Conservation (phyloP, 2,113 vertebrate species). For the Oceanodroma tethys region DNA sequence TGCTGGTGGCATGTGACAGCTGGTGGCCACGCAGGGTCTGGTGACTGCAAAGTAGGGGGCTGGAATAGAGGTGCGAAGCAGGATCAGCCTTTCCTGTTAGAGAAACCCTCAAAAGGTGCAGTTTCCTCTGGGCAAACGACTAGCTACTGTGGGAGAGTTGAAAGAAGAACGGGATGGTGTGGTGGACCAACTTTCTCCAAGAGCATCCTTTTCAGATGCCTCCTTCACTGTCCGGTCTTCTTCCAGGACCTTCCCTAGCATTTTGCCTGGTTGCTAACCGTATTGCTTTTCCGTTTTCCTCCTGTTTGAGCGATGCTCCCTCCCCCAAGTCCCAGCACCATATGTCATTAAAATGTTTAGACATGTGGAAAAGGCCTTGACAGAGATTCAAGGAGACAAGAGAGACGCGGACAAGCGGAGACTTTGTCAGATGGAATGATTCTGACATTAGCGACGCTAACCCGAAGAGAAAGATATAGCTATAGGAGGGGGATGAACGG, state of each 20-base stretch:
- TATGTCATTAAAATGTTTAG: constrained; percentile 82
- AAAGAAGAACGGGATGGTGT: background rate
- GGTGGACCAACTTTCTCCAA: background rate
- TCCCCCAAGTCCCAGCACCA: constrained; percentile 63
- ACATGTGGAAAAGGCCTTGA: constrained; percentile 78
- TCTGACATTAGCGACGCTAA: constrained; percentile 65
- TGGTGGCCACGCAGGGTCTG: background rate
- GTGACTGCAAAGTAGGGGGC: background rate
- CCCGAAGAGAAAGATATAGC: constrained; percentile 57
- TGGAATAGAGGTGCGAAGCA: background rate
- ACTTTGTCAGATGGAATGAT: constrained; percentile 76
- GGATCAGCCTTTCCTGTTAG: background rate
- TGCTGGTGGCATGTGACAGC: background rate
- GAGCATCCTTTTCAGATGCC: background rate
- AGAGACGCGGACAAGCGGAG: constrained; percentile 62
- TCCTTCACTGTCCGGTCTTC: background rate
- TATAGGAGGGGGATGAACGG: background rate
- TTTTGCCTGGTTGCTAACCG: background rate
- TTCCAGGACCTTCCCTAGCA: background rate
- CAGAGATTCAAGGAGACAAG: constrained; percentile 75
- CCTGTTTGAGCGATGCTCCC: constrained; percentile 16
- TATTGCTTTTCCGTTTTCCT: background rate
- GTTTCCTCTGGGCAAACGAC: constrained; percentile 4
- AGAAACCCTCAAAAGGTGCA: background rate
- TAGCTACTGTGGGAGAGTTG: background rate